phyloP scores from a whole-genome alignment of 2,797 vertebrate species.

The Pteronotus mesoamericanus region DNA sequence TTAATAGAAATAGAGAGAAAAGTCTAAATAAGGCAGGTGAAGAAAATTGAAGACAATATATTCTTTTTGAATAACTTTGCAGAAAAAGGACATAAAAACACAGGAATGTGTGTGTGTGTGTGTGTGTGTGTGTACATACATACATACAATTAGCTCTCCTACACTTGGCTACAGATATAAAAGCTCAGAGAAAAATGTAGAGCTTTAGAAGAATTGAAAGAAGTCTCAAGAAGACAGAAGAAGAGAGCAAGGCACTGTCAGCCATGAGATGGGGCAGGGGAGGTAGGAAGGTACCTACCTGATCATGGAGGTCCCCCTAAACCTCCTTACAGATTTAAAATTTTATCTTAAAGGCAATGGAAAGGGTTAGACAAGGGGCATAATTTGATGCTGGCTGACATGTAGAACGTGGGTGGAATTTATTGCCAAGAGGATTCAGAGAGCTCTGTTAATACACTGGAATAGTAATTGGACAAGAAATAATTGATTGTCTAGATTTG shows the following conservation, averaged over 20 bases:
- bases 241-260: not conserved
- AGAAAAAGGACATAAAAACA: not conserved
- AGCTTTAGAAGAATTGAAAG: not conserved
- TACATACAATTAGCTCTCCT: not conserved
- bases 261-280: rapidly evolving
- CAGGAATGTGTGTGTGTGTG: not conserved
- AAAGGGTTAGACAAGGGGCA: not conserved
- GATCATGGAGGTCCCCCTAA: not conserved
- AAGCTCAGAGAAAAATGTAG: not conserved
- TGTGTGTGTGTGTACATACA: not conserved
- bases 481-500: not conserved
- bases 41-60: not conserved
- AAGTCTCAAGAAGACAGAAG: not conserved
- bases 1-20: not conserved
- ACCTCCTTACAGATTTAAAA: not conserved
- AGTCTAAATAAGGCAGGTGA: not conserved
- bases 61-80: not conserved
- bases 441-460: not conserved
- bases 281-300: not conserved
- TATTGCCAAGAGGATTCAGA: not conserved
- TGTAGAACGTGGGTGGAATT: not conserved
- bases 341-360: not conserved
- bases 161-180: not conserved
- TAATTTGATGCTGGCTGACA: not conserved
- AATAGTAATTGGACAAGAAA: not conserved